These are phyloP conservation scores for Urocyon cinereoargenteus DNA, from an alignment of 2,797 vertebrate genomes.

Conservation along the genomic window DNA sequence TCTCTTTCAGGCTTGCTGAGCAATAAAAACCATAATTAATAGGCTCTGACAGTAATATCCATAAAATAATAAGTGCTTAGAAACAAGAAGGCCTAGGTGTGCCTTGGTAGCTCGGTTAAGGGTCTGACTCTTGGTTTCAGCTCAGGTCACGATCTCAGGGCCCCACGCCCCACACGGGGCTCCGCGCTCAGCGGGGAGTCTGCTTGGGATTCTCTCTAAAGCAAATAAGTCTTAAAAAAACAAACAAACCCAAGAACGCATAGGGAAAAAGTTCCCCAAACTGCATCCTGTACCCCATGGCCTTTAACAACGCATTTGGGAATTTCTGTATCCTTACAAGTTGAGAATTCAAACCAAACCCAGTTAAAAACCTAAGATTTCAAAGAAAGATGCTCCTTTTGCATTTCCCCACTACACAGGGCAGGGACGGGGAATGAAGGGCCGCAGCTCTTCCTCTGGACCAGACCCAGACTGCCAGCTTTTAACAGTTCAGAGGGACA, in stretches of 20 bases:
- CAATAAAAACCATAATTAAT: conserved; percentile 45
- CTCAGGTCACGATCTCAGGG: neutral
- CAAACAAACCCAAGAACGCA: neutral
- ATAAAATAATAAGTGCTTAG: neutral
- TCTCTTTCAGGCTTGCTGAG: neutral
- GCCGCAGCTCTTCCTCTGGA: neutral
- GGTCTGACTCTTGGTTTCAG: neutral
- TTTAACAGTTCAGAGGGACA: neutral
- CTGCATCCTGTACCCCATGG: neutral
- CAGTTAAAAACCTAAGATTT: neutral
- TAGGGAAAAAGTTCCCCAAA: neutral
- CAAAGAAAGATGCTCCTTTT: neutral
- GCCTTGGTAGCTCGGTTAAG: neutral
- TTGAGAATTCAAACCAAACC: conserved; percentile 49
- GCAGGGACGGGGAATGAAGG: neutral
- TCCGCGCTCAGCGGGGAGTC: neutral
- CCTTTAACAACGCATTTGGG: neutral
- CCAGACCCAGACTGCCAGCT: neutral
- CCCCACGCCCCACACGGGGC: fast-evolving
- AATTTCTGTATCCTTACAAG: neutral
- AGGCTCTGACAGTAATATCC: neutral
- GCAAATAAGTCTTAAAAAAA: neutral
- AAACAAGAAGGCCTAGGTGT: neutral
- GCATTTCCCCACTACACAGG: conserved; percentile 8
- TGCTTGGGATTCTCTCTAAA: neutral